Evolutionary conservation across 2,888 invertebrate species (phyloP), one percentile per base, ranked within the genome.

Genomic region (Tipula lateralis): DNA sequence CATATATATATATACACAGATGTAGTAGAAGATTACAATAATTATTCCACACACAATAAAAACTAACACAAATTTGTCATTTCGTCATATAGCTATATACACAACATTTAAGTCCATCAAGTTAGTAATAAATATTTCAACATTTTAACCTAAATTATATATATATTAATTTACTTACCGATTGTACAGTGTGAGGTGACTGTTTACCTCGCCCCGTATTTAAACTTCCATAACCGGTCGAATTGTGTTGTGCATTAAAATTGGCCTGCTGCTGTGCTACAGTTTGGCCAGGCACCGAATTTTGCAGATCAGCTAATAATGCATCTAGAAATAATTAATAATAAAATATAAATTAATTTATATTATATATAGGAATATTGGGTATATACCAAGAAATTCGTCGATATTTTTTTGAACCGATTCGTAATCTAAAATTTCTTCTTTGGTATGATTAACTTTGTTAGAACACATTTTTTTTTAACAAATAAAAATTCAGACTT

Each of bases 241-340:
- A 92, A 84, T 88, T 88, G 85, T 85, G 87, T 85, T 91, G 91
- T 86, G 92, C 90, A 50, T 81, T 36, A 81, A n/a, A 24, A 29
- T 81, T 86, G 91, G 87, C 29, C 89, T 90, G 5, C 89, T 89
- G 19, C 91, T 91, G 86, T 91, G 91, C 82, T 83, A 39, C 34
- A 82, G 24, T 16, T 85, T 82, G 81, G 84, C 89, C 92, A 84
- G 96, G 95, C 87, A 97, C 96, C 9, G 98, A 98, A 88, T 97
- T 97, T 91, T 99, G 98, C 85, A 99, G 93, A 90, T 99, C 99
- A 85, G 98, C 98, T 88, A 99, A 93, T 87, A 99, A 92, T 86
- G 98, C 98, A 93, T 99, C 99, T 99, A 92, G 84, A 94, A 94
- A 88, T 32, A 39, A 39, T 2, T 12, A 66, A 50, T 16, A 50